These are phyloP conservation scores for Chelon auratus DNA, from an alignment of 2,797 vertebrate genomes.

Conservation along the genomic window DNA sequence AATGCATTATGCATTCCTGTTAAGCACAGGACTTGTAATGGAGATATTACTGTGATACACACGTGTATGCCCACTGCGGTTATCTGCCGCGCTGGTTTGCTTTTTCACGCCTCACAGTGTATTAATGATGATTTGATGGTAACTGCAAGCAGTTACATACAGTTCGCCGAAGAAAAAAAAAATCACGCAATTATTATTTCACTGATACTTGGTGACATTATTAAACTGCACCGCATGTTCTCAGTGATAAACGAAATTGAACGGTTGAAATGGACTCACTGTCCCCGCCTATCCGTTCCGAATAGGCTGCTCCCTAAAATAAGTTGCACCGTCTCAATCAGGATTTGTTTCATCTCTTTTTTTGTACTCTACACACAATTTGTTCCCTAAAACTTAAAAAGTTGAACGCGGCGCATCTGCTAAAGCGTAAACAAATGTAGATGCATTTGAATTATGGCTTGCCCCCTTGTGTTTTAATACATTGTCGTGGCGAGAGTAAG, in stretches of 20 bases:
- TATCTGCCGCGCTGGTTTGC: constrained; percentile 39
- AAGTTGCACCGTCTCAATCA: constrained; percentile 34
- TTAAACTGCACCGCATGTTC: constrained; percentile 60
- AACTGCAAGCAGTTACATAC: constrained; percentile 30
- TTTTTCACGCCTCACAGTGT: constrained; percentile 35
- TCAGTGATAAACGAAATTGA: constrained; percentile 60
- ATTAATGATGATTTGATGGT: constrained; percentile 53
- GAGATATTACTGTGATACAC: constrained; percentile 87
- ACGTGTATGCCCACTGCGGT: constrained; percentile 40
- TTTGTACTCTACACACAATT: constrained; percentile 26
- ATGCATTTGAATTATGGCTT: constrained; percentile 18
- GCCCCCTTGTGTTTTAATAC: constrained; percentile 29
- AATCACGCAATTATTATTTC: constrained; percentile 54
- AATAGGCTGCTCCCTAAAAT: constrained; percentile 43
- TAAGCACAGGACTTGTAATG: constrained; percentile 81
- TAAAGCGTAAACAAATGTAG: constrained; percentile 12
- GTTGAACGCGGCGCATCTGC: not conserved
- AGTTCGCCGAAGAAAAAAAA: constrained; percentile 31
- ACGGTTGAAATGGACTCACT: constrained; percentile 59
- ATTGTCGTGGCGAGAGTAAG: constrained; percentile 9
- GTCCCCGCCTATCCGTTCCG: constrained; percentile 46
- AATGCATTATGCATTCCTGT: constrained; percentile 85
- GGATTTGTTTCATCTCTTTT: constrained; percentile 12
- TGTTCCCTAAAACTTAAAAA: constrained; percentile 14
- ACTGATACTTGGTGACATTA: constrained; percentile 64